Conservation (phyloP, 2,113 vertebrate species). For the Gymnocephalus cernua region DNA sequence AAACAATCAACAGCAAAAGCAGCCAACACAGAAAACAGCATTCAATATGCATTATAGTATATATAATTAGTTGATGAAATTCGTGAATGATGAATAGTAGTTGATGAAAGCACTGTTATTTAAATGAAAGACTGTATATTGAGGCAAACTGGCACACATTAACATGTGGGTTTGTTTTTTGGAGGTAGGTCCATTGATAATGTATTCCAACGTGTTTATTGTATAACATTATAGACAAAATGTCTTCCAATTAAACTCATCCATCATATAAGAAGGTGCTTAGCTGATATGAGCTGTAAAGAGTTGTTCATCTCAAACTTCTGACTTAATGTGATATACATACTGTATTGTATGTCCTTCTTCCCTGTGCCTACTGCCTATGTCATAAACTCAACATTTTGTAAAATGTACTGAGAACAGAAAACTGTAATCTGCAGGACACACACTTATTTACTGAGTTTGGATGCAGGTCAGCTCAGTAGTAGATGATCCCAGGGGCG, state of each 20-base stretch:
- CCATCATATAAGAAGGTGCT: background rate
- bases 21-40: no score
- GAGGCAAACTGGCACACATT: background rate
- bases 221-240: background rate
- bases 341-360: background rate
- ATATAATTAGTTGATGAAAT: no score
- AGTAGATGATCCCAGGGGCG: no score
- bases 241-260: background rate
- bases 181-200: background rate
- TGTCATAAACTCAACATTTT: background rate
- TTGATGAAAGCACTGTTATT: background rate
- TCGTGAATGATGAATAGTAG: background rate
- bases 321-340: background rate
- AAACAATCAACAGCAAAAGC: no score
- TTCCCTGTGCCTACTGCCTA: background rate
- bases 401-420: background rate
- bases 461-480: background rate
- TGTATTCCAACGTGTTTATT: background rate
- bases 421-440: background rate
- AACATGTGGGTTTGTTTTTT: background rate
- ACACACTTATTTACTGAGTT: background rate
- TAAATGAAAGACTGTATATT: background rate
- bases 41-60: no score
- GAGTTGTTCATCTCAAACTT: background rate
- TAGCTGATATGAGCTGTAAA: background rate